Evolutionary conservation across 1,140 invertebrate genomes (phyloP).

Genomic region (Pogonomyrmex barbatus): DNA sequence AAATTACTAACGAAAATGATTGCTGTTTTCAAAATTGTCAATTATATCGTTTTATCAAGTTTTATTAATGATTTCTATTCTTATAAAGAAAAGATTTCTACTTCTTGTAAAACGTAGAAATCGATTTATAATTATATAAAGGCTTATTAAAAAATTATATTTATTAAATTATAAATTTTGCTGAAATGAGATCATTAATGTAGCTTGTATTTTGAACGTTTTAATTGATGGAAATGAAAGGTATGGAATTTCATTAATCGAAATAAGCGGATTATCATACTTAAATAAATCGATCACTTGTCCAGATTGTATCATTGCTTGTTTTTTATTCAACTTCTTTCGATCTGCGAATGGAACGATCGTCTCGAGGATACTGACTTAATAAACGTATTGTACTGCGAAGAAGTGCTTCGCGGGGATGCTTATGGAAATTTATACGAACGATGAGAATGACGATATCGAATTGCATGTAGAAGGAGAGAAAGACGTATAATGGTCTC

Average conservation of each 20-base stretch:
- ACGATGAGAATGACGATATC: slow-evolving; percentile 75
- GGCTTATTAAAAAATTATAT: not conserved
- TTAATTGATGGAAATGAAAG: not conserved
- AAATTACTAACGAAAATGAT: not conserved
- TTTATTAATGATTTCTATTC: not conserved
- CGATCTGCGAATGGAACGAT: slow-evolving; percentile 33
- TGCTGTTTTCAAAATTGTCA: not conserved
- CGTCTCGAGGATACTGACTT: slow-evolving; percentile 70
- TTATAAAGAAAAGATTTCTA: not conserved
- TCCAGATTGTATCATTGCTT: not conserved
- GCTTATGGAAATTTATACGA: slow-evolving; percentile 82
- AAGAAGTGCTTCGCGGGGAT: slow-evolving; percentile 66
- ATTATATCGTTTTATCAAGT: not conserved
- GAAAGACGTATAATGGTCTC: slow-evolving; percentile 73
- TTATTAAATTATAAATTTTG: not conserved
- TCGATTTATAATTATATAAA: not conserved
- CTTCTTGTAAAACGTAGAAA: not conserved
- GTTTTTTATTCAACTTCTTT: slow-evolving; percentile 28
- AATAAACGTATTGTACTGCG: slow-evolving; percentile 78
- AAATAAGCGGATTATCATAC: not conserved
- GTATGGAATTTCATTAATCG: not conserved
- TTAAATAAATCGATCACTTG: not conserved
- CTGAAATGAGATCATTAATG: not conserved
- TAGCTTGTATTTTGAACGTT: not conserved
- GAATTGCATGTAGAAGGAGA: slow-evolving; percentile 29